Evolutionary conservation across 2,888 invertebrate genomes (phyloP), one percentile per base, ranked within the genome.

Genomic region (Limenitis camilla): DNA sequence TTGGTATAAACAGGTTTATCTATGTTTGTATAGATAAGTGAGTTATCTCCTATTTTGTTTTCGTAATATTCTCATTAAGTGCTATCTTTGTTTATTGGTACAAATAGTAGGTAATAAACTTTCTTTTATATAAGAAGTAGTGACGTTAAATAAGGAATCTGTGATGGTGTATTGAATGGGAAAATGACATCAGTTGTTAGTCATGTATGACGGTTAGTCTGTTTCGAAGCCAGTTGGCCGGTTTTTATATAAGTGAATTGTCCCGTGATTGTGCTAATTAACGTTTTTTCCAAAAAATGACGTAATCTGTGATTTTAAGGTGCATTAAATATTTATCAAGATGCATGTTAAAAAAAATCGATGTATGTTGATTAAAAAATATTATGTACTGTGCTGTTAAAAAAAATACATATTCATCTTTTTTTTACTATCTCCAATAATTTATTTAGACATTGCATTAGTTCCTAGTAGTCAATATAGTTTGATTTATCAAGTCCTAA

Each of bases 181-280:
- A 41, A 9, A 48, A 72, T 79, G 78, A 80, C 78, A 78, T 80
- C 76, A 79, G 72, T 55, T 56, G 55, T 76, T 78, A 78, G 69
- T 79, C 74, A 77, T 70, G 62, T 64, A 49, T 52, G 55, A 55
- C 43, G 42, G 35, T 30, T 36, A 27, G 43, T 42, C 31, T 7
- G n/a, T 33, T 40, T 19, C 35, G 10, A n/a, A n/a, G n/a, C n/a
- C 19, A 19, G 19, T 19, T 19, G 19, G 31, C 31, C 40, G n/a
- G 35, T 41, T 49, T 45, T 31, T 40, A 10, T 43, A 42, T 27
- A 29, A 28, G 45, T 56, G 10, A 49, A 19, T 30, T 30, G 40
- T 49, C 11, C 44, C 10, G 35, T 39, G 7, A 10, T 41, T 38
- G 46, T 47, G 35, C 36, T 35, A 45, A 27, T 41, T 40, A 39